Base-by-base conservation (phyloP, 2,888 invertebrate species). In the Drosophila leonis region DNA sequence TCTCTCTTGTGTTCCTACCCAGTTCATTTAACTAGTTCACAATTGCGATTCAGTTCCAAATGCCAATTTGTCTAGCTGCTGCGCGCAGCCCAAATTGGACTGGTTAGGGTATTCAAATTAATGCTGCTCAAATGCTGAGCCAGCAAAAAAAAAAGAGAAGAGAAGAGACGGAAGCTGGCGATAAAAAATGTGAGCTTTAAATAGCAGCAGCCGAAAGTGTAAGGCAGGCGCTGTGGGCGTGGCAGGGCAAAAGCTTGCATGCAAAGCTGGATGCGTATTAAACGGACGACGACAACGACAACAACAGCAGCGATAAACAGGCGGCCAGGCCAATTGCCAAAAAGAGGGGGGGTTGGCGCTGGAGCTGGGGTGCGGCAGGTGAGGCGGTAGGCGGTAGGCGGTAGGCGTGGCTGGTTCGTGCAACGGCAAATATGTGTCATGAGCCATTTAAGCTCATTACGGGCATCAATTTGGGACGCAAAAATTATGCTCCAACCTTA, bases 401-500 rank as follows among this genome's bases (percentile, higher is more conserved):
- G n/a, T 20, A 33, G 52, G 24, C 42, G 5, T 35, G 46, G 39
- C 29, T 48, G 31, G 44, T 13, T 60, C 71, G 44, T 56, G 65
- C 72, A 71, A 46, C 68, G 63, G 52, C 73, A 70, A 81, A 88
- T 89, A 90, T 91, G 90, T 91, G 89, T 90, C 91, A 89, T 90
- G 90, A 91, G 91, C 91, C 91, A 90, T 91, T 90, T 90, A 90
- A 90, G 91, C 90, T 90, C 89, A 90, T 90, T 91, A 90, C 83
- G 82, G 86, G 86, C 89, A 90, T 91, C 90, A 91, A 90, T 90
- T 90, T 91, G 88, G 89, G 82, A 82, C 84, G 82, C 85, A 86
- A 88, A 83, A 89, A 89, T 90, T 88, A 88, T 90, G 89, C 84
- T 81, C 75, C 62, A 77, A 82, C 79, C 79, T 81, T 79, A 82